These are phyloP conservation scores for Tichodroma muraria DNA, from an alignment of 2,113 vertebrate species.

Conservation along the genomic window DNA sequence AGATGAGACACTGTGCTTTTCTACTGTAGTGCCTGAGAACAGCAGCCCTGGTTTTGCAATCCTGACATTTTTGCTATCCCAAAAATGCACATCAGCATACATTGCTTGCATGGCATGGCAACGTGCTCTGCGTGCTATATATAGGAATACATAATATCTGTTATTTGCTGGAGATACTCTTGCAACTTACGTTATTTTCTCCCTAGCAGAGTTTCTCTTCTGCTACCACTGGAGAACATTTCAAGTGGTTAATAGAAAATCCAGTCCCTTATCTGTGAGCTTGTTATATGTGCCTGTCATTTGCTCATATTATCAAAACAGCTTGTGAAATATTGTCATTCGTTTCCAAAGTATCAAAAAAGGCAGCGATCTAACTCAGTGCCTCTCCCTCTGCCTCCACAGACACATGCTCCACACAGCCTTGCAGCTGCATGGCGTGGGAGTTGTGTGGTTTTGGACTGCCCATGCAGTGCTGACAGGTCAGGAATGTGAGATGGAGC, in stretches of 20 bases:
- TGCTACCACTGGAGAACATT: neutral
- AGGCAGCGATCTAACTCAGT: neutral
- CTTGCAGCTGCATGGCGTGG: fast-evolving
- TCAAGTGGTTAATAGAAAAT: neutral
- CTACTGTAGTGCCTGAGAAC: neutral
- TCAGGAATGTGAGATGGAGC: neutral
- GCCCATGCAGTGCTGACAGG: neutral
- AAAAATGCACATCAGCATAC: neutral
- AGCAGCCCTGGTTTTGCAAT: neutral
- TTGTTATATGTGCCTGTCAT: neutral
- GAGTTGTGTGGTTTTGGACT: neutral
- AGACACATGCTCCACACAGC: fast-evolving
- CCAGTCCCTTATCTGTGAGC: neutral
- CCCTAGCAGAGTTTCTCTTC: neutral
- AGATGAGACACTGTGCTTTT: neutral
- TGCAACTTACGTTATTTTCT: neutral
- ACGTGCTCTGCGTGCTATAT: neutral
- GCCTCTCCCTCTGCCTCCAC: neutral
- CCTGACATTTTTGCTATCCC: neutral
- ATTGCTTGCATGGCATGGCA: fast-evolving
- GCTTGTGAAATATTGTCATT: neutral
- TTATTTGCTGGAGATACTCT: neutral
- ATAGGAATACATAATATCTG: neutral
- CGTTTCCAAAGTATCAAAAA: neutral
- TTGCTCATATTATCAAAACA: neutral